A percentile compares a stretch with the other conserved stretches of the same genome.
Evolutionary conservation across 2,888 invertebrate genomes (phyloP).

Genomic region (Acanthoscelides obtectus): DNA sequence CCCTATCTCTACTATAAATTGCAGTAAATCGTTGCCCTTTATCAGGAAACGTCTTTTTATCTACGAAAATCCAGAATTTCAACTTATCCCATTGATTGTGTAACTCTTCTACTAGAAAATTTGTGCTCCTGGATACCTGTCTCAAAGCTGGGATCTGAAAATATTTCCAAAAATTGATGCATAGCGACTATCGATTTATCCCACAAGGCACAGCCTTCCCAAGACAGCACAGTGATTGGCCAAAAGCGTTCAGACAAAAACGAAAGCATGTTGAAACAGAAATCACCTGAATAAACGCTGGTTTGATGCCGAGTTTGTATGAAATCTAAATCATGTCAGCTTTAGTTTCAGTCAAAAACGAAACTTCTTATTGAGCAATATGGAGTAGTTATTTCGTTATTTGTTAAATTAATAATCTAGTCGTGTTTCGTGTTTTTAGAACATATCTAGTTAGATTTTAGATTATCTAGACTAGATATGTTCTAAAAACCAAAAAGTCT

Average conservation of each 20-base stretch:
- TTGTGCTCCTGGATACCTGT: constrained; percentile 58
- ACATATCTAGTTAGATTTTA: no score
- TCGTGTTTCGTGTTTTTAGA: no score
- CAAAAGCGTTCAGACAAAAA: neutral
- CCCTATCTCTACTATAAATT: constrained; percentile 85
- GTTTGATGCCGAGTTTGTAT: no score
- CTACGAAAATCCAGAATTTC: constrained; percentile 60
- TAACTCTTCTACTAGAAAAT: constrained; percentile 54
- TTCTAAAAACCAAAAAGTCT: no score
- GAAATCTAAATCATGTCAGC: no score
- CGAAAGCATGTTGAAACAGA: no score
- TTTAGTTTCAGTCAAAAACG: no score
- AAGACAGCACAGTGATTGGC: neutral
- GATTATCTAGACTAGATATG: no score
- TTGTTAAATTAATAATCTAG: no score
- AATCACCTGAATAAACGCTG: no score
- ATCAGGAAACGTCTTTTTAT: constrained; percentile 69
- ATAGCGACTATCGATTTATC: neutral
- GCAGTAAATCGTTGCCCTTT: constrained; percentile 78
- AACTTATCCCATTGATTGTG: constrained; percentile 55
- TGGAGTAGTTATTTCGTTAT: no score
- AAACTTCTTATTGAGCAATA: no score
- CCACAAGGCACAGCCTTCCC: neutral
- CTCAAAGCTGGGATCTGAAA: constrained; percentile 59
- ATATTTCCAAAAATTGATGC: neutral